A percentile compares a stretch with the other conserved stretches of the same genome.
These are phyloP conservation scores for Antedon mediterranea DNA, from an alignment of 53 echinoderm and acorn worm genomes.

Conservation along the genomic window DNA sequence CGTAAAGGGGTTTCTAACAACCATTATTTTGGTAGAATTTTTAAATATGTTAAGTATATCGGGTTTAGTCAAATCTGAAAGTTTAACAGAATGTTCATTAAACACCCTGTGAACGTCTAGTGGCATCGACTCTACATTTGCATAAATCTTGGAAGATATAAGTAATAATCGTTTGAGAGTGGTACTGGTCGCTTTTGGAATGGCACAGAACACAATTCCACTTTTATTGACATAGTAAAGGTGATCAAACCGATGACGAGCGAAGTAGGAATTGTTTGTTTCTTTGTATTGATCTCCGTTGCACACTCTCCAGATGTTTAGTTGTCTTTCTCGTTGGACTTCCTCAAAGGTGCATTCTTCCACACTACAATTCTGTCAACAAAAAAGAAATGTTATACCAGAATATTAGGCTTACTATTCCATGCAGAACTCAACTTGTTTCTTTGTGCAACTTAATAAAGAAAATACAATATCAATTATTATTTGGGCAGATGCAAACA, in stretches of 20 bases:
- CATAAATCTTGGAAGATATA: too few relatives aligned
- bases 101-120: background rate
- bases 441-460: too few relatives aligned
- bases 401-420: too few relatives aligned
- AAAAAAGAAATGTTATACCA: background rate
- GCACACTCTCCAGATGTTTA: background rate
- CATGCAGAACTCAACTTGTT: too few relatives aligned
- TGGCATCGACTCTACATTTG: too few relatives aligned
- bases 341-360: background rate
- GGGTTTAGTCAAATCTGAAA: background rate
- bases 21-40: conserved; percentile 13
- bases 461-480: too few relatives aligned
- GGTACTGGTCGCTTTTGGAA: background rate
- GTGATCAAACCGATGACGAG: background rate
- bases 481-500: too few relatives aligned
- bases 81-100: background rate
- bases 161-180: background rate
- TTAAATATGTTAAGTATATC: background rate
- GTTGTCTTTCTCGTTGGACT: background rate
- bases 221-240: background rate
- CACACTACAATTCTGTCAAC: background rate
- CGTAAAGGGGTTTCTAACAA: conserved; percentile 19
- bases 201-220: background rate
- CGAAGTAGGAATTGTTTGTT: background rate
- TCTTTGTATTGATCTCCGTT: background rate